These are phyloP conservation scores for Chondrosia reniformis DNA, from an alignment of 37 sponge, comb jelly and placozoan genomes.

Conservation along the genomic window DNA sequence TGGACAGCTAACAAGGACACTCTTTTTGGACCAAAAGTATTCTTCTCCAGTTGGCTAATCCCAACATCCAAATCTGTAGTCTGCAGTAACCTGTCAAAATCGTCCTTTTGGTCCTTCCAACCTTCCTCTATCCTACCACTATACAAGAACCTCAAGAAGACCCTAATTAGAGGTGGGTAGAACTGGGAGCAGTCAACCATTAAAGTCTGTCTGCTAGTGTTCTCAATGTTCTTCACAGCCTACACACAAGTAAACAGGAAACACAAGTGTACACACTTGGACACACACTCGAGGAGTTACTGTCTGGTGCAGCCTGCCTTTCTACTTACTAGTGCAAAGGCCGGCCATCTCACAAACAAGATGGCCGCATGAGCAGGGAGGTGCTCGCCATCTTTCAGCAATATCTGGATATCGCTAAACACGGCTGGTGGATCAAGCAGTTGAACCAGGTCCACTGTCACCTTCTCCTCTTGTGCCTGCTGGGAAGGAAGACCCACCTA, in stretches of 20 bases:
- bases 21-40: no score
- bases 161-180: no score
- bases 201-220: not conserved
- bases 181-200: no score
- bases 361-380: constrained; percentile 53
- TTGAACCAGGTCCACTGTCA: not conserved
- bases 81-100: no score
- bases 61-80: no score
- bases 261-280: not conserved
- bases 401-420: constrained; percentile 41
- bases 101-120: no score
- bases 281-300: not conserved
- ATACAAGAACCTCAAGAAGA: no score
- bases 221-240: not conserved
- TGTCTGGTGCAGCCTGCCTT: no score
- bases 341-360: constrained; percentile 46
- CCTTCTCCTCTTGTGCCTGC: not conserved
- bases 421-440: constrained; percentile 27
- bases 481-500: no score
- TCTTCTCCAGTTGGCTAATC: no score
- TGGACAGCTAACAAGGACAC: no score
- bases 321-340: constrained; percentile 28
- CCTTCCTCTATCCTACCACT: no score
- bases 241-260: not conserved
- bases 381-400: constrained; percentile 6